Evolutionary conservation across 1,140 invertebrate genomes (phyloP), one percentile per base, ranked within the genome.

Genomic region (fruit fly (Drosophila melanogaster)): DNA sequence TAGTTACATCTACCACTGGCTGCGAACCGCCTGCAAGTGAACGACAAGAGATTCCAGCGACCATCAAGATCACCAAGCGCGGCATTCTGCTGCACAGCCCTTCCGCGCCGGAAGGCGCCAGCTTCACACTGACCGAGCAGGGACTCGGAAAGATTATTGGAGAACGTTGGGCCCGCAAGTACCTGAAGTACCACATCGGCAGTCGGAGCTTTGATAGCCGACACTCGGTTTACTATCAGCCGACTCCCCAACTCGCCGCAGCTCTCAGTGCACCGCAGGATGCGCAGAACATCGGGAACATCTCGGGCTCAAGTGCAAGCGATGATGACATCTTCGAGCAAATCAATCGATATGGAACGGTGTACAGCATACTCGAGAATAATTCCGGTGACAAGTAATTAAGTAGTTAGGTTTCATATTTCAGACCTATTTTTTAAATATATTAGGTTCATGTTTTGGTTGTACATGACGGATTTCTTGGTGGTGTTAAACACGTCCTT

Each of bases 141-240:
- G 49, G 47, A 14, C 51, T 91, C 0, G 62, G 71, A 8, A 59
- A 61, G 12, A 58, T 91, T n/a, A 78, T 91, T 65, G 90, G 90
- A 8, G 22, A 70, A 12, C 67, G 70, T 0, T 61, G 35, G 11
- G 83, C 90, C 8, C 53, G 57, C 3, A 85, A 76, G 12, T 91
- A 85, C 33, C 50, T 91, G 0, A 90, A 91, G 43, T 80, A 89
- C 24, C 70, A 91, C 19, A 50, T 77, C 14, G 86, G 90, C 26
- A 64, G 50, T 26, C 58, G 70, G 10, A 81, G 71, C 57, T 91
- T 91, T 19, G 74, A 87, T 10, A 55, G 59, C 37, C 72, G 66
- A 15, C 78, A 81, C 22, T 77, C 86, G 7, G 73, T 91, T 17
- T 91, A 91, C 51, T 91, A 81, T 53, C 76, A 69, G 33, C 90